A percentile compares a stretch with the other conserved stretches of the same genome.
phyloP scores from a whole-genome alignment of 1,140 invertebrate genomes.

The Cyrtorhinus lividipennis region DNA sequence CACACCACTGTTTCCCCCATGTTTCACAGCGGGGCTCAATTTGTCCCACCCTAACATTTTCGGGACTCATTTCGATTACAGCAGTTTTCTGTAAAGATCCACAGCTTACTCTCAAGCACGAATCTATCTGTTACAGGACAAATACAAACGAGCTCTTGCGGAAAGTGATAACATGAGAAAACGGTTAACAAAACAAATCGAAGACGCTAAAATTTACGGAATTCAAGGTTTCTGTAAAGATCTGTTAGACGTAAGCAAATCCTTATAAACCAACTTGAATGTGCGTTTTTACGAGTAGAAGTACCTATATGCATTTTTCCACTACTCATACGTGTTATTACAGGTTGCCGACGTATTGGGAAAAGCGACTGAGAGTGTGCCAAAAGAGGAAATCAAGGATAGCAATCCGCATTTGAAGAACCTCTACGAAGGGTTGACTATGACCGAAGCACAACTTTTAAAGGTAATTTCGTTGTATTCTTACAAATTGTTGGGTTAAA shows the following conservation, averaged over 20 bases:
- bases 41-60: not conserved
- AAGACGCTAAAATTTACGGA: slow-evolving; percentile 87
- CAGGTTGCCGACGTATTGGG: slow-evolving; percentile 75
- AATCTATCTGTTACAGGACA: slow-evolving; percentile 48
- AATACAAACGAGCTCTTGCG: slow-evolving; percentile 84
- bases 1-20: not conserved
- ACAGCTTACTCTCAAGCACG: not conserved
- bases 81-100: not conserved
- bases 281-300: too few species aligned
- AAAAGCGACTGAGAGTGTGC: slow-evolving; percentile 79
- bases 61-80: not conserved
- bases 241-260: slow-evolving; percentile 72
- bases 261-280: too few species aligned
- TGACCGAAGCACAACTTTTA: slow-evolving; percentile 77
- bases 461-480: slow-evolving; percentile 38
- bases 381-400: slow-evolving; percentile 57
- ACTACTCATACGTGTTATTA: slow-evolving; percentile 26
- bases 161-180: slow-evolving; percentile 86
- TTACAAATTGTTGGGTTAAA: too few species aligned
- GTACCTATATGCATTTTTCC: too few species aligned
- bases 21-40: not conserved
- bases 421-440: slow-evolving; percentile 75
- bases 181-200: slow-evolving; percentile 79
- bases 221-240: slow-evolving; percentile 98
- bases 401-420: slow-evolving; percentile 73